These are phyloP conservation scores for Perodicticus potto DNA, from an alignment of 2,797 vertebrate genomes.

Conservation along the genomic window DNA sequence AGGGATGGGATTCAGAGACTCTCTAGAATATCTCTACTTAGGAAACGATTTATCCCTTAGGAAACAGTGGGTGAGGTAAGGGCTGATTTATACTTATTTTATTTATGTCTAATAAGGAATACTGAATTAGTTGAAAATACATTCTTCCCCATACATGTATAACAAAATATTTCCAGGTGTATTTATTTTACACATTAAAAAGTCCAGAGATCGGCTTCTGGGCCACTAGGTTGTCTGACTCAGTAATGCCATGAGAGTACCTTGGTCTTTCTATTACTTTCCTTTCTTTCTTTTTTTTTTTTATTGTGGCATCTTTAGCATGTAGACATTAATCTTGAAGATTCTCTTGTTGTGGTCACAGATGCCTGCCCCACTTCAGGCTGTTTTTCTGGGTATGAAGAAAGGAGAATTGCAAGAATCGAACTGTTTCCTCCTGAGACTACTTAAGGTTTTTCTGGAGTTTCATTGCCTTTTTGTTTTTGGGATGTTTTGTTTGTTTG, in stretches of 20 bases:
- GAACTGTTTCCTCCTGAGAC: background rate
- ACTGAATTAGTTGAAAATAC: background rate
- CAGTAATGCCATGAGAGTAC: background rate
- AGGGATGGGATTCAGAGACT: background rate
- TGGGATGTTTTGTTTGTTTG: too few relatives aligned
- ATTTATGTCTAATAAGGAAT: background rate
- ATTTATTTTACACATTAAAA: background rate
- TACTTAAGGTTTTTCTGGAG: background rate
- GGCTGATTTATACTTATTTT: background rate
- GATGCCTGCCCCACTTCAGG: background rate
- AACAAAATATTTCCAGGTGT: background rate
- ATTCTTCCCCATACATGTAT: background rate
- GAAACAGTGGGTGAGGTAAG: background rate
- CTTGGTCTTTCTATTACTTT: background rate
- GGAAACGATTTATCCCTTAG: background rate
- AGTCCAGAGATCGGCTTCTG: background rate
- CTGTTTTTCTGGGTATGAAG: background rate
- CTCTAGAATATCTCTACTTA: background rate
- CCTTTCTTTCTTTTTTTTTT: background rate
- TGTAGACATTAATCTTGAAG: background rate
- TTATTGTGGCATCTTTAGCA: background rate
- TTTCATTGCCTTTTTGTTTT: too few relatives aligned
- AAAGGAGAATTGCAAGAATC: background rate
- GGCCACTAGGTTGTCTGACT: background rate
- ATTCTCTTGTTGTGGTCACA: background rate